phyloP scores from a whole-genome alignment of 2,888 invertebrate species.

The Nemotelus pantherinus region DNA sequence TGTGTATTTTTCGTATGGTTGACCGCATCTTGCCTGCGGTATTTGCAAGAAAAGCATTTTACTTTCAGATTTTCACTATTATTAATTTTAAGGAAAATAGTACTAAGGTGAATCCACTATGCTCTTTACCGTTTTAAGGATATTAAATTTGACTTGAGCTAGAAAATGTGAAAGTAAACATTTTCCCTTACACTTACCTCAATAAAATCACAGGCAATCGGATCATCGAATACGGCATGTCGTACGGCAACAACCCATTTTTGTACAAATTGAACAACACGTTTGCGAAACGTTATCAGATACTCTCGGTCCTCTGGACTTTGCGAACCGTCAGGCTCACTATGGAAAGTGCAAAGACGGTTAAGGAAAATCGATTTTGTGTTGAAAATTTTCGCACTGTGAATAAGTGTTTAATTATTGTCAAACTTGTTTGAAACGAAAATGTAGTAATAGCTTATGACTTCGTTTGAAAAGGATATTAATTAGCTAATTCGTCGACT shows the following conservation, averaged over 20 bases:
- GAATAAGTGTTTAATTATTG: background rate
- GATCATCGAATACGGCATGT: conserved; percentile 80
- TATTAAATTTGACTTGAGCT: no score
- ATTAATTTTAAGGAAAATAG: no score
- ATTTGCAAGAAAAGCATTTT: no score
- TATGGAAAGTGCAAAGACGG: conserved; percentile 67
- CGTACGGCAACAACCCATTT: conserved; percentile 79
- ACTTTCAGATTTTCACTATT: no score
- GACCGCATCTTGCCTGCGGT: no score
- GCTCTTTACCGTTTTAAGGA: no score
- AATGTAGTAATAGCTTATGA: background rate
- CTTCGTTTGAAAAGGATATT: conserved; percentile 74
- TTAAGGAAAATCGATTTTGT: conserved; percentile 62
- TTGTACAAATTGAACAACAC: conserved; percentile 81
- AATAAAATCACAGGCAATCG: conserved; percentile 75
- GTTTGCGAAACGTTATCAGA: conserved; percentile 74
- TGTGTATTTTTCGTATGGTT: background rate
- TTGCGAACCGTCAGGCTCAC: conserved; percentile 65
- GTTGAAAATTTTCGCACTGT: background rate
- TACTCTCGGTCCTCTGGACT: conserved; percentile 73
- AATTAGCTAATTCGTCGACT: conserved; percentile 76
- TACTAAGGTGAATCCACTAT: no score
- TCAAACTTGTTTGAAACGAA: background rate
- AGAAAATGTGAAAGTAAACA: no score
- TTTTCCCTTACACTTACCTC: conserved; percentile 66